A percentile compares a stretch with the other conserved stretches of the same genome.
Conservation (phyloP, 2,797 vertebrate genomes). For the Fundulus diaphanus region DNA sequence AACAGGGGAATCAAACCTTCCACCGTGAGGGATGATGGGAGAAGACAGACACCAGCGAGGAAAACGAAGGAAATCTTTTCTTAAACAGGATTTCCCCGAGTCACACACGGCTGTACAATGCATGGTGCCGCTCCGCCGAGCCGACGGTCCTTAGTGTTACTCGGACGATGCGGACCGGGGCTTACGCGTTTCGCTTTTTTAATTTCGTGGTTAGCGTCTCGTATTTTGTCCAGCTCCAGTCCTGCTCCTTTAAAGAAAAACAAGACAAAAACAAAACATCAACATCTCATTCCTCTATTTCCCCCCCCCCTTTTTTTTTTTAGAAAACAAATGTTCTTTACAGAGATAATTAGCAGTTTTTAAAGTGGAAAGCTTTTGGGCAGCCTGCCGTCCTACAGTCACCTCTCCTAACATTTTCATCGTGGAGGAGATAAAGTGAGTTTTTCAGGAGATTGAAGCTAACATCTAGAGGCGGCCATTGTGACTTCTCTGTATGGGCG, state of each 20-base stretch:
- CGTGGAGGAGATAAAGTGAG: neutral
- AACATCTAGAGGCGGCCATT: neutral
- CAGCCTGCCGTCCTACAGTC: too few relatives aligned
- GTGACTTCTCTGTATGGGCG: too few relatives aligned
- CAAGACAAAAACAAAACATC: neutral
- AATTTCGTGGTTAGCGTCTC: slow-evolving; percentile 74
- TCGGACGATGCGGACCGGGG: slow-evolving; percentile 1
- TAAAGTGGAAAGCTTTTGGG: too few relatives aligned
- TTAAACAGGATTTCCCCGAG: slow-evolving; percentile 32
- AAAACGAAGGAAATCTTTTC: slow-evolving; percentile 15
- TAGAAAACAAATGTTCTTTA: too few relatives aligned
- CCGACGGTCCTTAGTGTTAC: slow-evolving; percentile 73
- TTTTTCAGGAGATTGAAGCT: neutral
- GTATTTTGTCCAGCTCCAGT: slow-evolving; percentile 84
- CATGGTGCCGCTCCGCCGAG: slow-evolving; percentile 27
- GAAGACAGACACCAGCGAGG: slow-evolving; percentile 21
- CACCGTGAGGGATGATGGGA: slow-evolving; percentile 32
- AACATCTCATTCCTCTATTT: too few relatives aligned
- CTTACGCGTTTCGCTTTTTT: slow-evolving; percentile 74
- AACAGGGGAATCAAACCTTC: slow-evolving; percentile 33
- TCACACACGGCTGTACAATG: slow-evolving; percentile 45
- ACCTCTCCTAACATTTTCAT: neutral
- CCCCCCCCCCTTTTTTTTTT: too few relatives aligned
- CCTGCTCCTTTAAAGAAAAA: slow-evolving; percentile 72
- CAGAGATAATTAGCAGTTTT: too few relatives aligned